These are phyloP conservation scores for Brachypodius melanocephalos DNA, from an alignment of 2,113 vertebrate genomes.

Conservation along the genomic window DNA sequence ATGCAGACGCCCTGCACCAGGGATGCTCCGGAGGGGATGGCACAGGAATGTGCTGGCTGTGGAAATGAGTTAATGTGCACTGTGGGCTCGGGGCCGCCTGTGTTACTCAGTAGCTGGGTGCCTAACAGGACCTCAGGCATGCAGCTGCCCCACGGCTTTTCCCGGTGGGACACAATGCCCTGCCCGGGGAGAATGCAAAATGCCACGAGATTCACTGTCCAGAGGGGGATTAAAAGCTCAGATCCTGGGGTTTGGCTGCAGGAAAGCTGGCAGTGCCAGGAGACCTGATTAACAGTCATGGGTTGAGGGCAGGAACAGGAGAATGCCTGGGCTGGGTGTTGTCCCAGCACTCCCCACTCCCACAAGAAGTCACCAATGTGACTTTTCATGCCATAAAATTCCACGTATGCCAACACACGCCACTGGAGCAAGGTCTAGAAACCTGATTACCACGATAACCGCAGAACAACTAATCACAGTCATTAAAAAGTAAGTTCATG, in stretches of 20 bases:
- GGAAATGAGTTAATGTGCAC: neutral
- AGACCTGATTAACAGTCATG: neutral
- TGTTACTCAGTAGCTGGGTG: neutral
- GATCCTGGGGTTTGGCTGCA: neutral
- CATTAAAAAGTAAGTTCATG: neutral
- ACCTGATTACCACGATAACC: neutral
- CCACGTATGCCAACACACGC: neutral
- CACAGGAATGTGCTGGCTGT: fast-evolving
- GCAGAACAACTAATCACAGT: neutral
- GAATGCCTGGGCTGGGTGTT: neutral
- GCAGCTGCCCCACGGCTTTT: neutral
- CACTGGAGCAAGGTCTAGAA: neutral
- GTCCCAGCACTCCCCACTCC: neutral
- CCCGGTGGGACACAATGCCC: fast-evolving
- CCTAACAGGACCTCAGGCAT: neutral
- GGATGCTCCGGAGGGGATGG: fast-evolving
- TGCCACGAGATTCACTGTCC: fast-evolving
- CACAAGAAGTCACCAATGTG: fast-evolving
- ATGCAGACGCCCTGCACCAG: fast-evolving
- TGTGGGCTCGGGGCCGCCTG: fast-evolving
- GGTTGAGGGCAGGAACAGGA: neutral
- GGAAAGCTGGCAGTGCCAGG: neutral
- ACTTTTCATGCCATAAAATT: neutral
- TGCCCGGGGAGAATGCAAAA: neutral
- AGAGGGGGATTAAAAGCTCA: neutral